Evolutionary conservation across 2,113 vertebrate genomes (phyloP).

Genomic region (Ancistrus triradiatus): DNA sequence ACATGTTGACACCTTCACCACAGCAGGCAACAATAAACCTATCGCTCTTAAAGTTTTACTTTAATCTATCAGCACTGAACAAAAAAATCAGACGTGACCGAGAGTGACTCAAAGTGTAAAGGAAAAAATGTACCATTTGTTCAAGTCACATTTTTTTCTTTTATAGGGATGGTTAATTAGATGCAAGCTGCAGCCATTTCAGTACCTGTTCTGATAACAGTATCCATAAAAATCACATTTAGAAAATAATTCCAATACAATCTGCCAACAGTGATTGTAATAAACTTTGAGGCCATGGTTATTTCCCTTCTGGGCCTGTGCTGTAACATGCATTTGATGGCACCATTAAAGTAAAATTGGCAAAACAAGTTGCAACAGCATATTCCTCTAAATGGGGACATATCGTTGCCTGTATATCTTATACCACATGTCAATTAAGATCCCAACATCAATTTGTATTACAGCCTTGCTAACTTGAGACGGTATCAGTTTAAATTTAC

Average conservation of each 20-base stretch:
- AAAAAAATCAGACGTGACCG: not conserved
- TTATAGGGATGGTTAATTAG: constrained; percentile 28
- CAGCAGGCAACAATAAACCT: constrained; percentile 4
- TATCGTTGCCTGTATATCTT: not conserved
- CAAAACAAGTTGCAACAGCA: constrained; percentile 2
- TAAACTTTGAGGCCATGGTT: constrained; percentile 1
- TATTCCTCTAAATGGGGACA: not conserved
- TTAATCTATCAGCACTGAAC: too few species aligned
- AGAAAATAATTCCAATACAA: constrained; percentile 29
- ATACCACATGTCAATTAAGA: not conserved
- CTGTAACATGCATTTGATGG: constrained; percentile 8
- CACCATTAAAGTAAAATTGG: constrained; percentile 8
- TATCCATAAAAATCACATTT: constrained; percentile 36
- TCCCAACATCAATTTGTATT: not conserved
- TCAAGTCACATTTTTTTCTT: constrained; percentile 11
- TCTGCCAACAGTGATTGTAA: constrained; percentile 37
- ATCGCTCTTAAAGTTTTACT: constrained; percentile 1
- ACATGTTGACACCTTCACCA: not conserved
- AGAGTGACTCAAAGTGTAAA: too few species aligned
- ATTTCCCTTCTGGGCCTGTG: constrained; percentile 24
- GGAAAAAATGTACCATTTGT: not conserved
- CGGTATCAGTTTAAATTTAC: not conserved
- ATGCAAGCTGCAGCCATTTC: constrained; percentile 36
- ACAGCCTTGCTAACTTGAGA: not conserved
- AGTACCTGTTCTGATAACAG: constrained; percentile 32